phyloP scores from a whole-genome alignment of 2,888 invertebrate genomes.

The Clepsis dumicolana region DNA sequence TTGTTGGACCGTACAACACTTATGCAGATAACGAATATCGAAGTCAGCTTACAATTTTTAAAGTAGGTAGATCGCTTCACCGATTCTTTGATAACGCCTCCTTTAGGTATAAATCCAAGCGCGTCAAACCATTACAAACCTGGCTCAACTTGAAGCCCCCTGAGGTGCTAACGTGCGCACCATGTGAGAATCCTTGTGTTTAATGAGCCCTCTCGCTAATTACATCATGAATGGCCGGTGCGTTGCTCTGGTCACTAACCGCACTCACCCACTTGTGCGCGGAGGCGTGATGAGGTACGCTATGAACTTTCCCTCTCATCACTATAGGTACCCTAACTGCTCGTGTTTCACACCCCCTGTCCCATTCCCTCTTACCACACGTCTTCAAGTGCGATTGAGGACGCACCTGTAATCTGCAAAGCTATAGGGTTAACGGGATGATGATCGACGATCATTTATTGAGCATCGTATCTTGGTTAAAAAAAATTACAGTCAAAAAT shows the following conservation, averaged over 20 bases:
- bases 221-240: constrained; percentile 81
- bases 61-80: not conserved
- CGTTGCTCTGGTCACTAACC: constrained; percentile 79
- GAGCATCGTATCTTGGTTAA: too few species aligned
- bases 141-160: constrained; percentile 20
- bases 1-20: too few species aligned
- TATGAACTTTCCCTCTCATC: constrained; percentile 84
- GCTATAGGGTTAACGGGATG: not conserved
- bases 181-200: constrained; percentile 70
- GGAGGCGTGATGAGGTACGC: constrained; percentile 79
- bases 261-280: constrained; percentile 82
- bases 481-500: not conserved
- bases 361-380: constrained; percentile 50
- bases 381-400: constrained; percentile 50
- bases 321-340: constrained; percentile 73
- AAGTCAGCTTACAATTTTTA: too few species aligned
- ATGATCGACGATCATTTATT: not conserved
- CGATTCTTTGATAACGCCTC: not conserved
- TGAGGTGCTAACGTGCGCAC: constrained; percentile 62
- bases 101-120: constrained; percentile 17
- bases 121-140: constrained; percentile 28
- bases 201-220: constrained; percentile 81
- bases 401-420: constrained; percentile 34
- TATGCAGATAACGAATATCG: too few species aligned
- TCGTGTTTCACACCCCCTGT: constrained; percentile 65